These are phyloP conservation scores for Rhinogobius similis DNA, from an alignment of 2,113 vertebrate species.

Conservation along the genomic window DNA sequence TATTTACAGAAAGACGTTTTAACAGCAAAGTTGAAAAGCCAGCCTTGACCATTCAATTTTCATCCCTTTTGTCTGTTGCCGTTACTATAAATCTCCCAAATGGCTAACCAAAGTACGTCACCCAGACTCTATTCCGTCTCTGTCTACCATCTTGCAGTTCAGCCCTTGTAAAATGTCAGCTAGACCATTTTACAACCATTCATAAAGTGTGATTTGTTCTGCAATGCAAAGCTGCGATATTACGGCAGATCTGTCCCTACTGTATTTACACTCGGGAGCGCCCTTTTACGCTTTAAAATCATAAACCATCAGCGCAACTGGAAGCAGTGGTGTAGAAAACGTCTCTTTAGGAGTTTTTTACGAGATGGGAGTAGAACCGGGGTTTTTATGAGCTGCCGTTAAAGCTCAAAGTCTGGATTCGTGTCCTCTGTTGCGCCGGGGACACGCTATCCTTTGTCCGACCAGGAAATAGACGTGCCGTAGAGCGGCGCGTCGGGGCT, in stretches of 20 bases:
- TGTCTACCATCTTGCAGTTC: neutral
- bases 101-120: neutral
- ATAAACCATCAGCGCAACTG: neutral
- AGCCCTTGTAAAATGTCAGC: neutral
- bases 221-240: neutral
- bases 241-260: neutral
- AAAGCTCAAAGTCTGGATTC: neutral
- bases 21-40: neutral
- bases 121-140: neutral
- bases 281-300: neutral
- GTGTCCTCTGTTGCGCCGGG: slow-evolving; percentile 9
- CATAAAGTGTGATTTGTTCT: neutral
- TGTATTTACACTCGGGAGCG: neutral
- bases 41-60: neutral
- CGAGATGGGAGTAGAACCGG: slow-evolving; percentile 3
- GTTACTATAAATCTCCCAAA: neutral
- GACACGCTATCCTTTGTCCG: slow-evolving; percentile 31
- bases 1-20: no score
- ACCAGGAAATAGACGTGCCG: slow-evolving; percentile 31
- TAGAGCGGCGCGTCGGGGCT: slow-evolving; percentile 1
- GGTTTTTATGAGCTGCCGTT: slow-evolving; percentile 19
- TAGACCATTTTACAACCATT: neutral
- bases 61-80: neutral
- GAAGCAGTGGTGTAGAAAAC: neutral
- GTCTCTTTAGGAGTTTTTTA: neutral